phyloP scores from a whole-genome alignment of 1,140 invertebrate species.

The Ceratina australensis region DNA sequence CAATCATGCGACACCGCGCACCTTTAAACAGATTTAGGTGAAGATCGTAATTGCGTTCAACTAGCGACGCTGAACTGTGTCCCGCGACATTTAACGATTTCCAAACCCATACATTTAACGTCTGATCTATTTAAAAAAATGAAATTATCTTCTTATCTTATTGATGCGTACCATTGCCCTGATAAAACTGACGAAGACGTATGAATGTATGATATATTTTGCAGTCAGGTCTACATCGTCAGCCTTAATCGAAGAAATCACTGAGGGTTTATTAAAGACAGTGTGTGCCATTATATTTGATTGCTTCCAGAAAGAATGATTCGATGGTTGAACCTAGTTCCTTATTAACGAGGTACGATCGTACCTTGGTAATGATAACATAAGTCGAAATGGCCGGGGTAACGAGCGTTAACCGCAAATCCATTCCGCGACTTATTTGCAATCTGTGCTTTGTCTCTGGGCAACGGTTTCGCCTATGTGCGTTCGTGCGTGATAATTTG shows the following conservation, averaged over 20 bases:
- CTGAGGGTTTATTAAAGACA: too few species aligned
- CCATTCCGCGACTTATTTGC: constrained; percentile 31
- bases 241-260: too few species aligned
- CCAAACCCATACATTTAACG: too few species aligned
- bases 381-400: constrained; percentile 32
- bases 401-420: constrained; percentile 39
- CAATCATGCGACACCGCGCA: constrained; percentile 32
- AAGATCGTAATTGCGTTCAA: constrained; percentile 42
- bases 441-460: constrained; percentile 8
- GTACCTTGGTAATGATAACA: background rate
- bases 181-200: background rate
- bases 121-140: too few species aligned
- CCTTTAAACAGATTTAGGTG: constrained; percentile 35
- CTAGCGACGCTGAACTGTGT: background rate
- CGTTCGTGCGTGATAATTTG: constrained; percentile 42
- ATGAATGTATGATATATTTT: too few species aligned
- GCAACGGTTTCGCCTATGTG: constrained; percentile 25
- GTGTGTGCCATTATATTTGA: too few species aligned
- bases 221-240: too few species aligned
- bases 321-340: too few species aligned
- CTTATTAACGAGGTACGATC: too few species aligned
- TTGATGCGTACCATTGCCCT: background rate
- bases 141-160: background rate
- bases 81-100: background rate
- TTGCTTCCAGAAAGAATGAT: too few species aligned